Percentiles rank a stretch among this genome's conserved stretches.
These are phyloP conservation scores for Dasypus novemcinctus DNA, from an alignment of 2,113 vertebrate species.

Conservation along the genomic window DNA sequence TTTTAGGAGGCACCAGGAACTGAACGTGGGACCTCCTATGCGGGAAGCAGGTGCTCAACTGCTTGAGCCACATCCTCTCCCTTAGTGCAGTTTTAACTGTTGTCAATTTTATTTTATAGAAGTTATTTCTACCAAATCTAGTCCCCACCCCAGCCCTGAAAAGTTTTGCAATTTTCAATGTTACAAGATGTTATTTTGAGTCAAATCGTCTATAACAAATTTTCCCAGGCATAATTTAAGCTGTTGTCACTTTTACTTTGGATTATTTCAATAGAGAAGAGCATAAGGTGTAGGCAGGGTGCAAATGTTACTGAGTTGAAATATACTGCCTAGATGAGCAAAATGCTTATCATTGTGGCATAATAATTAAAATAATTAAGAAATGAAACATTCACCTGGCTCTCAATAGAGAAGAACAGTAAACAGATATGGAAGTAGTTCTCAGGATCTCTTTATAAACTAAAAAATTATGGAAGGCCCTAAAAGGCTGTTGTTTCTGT, in stretches of 20 bases:
- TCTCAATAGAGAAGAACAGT: background rate
- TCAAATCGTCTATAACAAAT: background rate
- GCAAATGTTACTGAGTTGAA: background rate
- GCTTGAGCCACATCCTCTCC: no score
- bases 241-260: background rate
- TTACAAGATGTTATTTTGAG: background rate
- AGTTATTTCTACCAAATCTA: background rate
- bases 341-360: background rate
- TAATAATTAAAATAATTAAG: background rate
- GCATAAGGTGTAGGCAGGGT: background rate
- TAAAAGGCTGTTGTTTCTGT: background rate
- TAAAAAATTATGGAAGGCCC: background rate
- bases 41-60: no score
- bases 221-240: slow-evolving; percentile 10
- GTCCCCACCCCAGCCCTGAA: background rate
- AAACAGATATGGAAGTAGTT: background rate
- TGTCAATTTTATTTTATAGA: background rate
- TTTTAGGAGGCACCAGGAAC: no score
- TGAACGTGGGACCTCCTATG: no score
- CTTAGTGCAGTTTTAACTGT: background rate
- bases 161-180: background rate
- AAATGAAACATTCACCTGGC: background rate
- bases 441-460: background rate
- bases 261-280: background rate
- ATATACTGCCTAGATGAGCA: background rate